These are phyloP conservation scores for Propithecus deckenii DNA, from an alignment of 2,797 vertebrate genomes.

Conservation along the genomic window DNA sequence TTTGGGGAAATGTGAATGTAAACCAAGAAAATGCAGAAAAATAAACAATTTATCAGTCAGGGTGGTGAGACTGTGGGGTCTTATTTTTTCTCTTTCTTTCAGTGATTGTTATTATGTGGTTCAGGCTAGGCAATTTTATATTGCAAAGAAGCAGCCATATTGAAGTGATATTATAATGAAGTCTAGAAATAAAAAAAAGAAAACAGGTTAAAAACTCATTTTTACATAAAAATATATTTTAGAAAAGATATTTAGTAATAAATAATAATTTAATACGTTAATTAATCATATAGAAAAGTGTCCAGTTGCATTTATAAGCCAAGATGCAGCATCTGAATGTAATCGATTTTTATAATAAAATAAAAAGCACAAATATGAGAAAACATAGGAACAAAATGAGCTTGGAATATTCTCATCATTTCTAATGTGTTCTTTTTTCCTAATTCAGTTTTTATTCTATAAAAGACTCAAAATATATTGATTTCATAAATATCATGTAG, in stretches of 20 bases:
- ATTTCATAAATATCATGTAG: not conserved
- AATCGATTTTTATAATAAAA: constrained; percentile 28
- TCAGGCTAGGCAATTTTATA: not conserved
- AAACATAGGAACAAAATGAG: not conserved
- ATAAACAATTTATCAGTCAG: not conserved
- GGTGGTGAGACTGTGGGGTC: not conserved
- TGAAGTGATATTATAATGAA: not conserved
- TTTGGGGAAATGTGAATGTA: not conserved
- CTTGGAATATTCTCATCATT: not conserved
- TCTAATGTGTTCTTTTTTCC: not conserved
- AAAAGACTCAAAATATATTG: not conserved
- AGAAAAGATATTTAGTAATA: not conserved
- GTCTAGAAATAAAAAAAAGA: not conserved
- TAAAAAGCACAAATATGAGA: not conserved
- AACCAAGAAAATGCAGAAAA: not conserved
- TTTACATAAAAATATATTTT: not conserved
- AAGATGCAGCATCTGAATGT: not conserved
- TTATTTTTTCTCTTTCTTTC: not conserved
- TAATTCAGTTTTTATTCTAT: constrained; percentile 37
- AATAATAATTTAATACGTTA: not conserved
- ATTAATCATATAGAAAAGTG: not conserved
- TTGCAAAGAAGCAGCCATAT: not conserved
- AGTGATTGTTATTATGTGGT: not conserved
- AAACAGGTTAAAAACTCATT: not conserved
- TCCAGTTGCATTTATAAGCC: not conserved